A percentile compares a stretch with the other conserved stretches of the same genome.
phyloP scores from a whole-genome alignment of 2,113 vertebrate genomes.

The Gnathonemus longibarbis region DNA sequence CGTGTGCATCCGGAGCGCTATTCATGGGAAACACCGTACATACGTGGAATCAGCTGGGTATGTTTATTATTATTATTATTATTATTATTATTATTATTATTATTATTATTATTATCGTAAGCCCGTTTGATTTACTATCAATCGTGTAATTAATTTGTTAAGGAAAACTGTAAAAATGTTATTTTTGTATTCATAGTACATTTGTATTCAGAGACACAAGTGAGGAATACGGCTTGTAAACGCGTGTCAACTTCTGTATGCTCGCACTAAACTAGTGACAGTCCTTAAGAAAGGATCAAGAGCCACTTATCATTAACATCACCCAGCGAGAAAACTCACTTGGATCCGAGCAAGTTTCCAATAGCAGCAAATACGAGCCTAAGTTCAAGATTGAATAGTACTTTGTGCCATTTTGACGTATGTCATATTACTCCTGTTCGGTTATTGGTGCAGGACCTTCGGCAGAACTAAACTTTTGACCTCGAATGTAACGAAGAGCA shows the following conservation, averaged over 20 bases:
- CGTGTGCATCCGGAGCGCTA: slow-evolving; percentile 70
- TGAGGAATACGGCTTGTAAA: not conserved
- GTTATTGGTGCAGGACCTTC: not conserved
- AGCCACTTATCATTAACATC: not conserved
- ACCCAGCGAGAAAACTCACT: not conserved
- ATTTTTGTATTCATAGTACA: not conserved
- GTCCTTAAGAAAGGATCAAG: not conserved
- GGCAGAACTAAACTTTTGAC: not conserved
- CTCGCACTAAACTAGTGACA: not conserved
- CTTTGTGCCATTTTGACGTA: not conserved
- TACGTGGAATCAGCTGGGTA: slow-evolving; percentile 86
- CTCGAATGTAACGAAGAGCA: not conserved
- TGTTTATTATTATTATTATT: slow-evolving; percentile 18
- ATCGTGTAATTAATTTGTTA: not conserved
- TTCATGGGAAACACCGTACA: slow-evolving; percentile 50
- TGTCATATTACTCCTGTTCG: not conserved
- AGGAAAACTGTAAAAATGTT: not conserved
- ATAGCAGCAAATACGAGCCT: not conserved
- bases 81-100: slow-evolving; percentile 19
- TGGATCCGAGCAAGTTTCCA: not conserved
- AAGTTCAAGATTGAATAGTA: not conserved
- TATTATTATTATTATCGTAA: slow-evolving; percentile 17
- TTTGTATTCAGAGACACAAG: not conserved
- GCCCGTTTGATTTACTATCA: not conserved
- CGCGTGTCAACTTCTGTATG: not conserved